phyloP scores from a whole-genome alignment of 2,113 vertebrate species.

The Narcine bancroftii region DNA sequence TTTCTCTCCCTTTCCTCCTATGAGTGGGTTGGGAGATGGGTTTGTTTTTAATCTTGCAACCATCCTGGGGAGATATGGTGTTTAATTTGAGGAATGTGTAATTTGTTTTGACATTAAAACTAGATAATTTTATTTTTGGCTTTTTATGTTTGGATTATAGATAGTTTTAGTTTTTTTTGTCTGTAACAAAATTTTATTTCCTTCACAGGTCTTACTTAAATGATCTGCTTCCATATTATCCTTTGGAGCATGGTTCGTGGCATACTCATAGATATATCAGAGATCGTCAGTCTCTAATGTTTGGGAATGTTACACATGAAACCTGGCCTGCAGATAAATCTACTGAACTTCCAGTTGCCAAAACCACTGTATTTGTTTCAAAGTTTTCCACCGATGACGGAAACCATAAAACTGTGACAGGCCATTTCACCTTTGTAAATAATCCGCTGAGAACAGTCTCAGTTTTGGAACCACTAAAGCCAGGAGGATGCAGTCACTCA shows the following conservation, averaged over 20 bases:
- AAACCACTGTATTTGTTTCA: slow-evolving; percentile 62
- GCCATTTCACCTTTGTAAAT: slow-evolving; percentile 70
- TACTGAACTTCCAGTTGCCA: slow-evolving; percentile 43
- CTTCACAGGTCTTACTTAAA: slow-evolving; percentile 52
- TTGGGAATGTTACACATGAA: slow-evolving; percentile 68
- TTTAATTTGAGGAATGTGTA: background rate
- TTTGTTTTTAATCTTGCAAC: no score
- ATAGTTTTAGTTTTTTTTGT: background rate
- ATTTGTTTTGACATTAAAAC: background rate
- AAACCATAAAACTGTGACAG: slow-evolving; percentile 49
- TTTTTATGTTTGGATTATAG: background rate
- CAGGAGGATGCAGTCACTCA: slow-evolving; percentile 58
- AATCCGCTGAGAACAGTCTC: slow-evolving; percentile 72
- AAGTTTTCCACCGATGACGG: slow-evolving; percentile 39
- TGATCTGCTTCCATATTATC: slow-evolving; percentile 59
- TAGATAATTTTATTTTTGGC: background rate
- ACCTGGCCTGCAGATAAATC: slow-evolving; percentile 50
- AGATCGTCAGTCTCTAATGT: slow-evolving; percentile 58
- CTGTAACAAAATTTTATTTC: background rate
- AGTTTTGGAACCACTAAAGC: slow-evolving; percentile 71
- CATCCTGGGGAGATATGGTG: no score
- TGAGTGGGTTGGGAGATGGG: no score
- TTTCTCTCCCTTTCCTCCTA: no score
- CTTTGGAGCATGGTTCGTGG: slow-evolving; percentile 53
- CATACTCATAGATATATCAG: slow-evolving; percentile 58